A percentile compares a stretch with the other conserved stretches of the same genome.
Conservation (phyloP, 2,888 invertebrate species). For the Apomyelois bistriatella region DNA sequence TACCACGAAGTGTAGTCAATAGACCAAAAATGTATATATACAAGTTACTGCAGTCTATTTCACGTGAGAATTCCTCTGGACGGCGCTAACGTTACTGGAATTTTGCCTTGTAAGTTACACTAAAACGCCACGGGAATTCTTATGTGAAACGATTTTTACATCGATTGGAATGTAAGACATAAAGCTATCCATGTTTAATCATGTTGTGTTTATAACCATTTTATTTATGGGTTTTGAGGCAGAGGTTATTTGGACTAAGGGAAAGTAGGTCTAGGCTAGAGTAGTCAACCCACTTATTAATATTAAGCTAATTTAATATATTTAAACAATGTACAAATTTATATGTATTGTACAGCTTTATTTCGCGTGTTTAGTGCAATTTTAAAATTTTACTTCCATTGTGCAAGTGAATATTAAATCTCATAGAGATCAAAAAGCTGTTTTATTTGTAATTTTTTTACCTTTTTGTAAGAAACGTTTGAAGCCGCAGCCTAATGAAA, state of each 20-base stretch:
- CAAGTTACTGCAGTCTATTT: too few relatives aligned
- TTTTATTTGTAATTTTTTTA: slow-evolving; percentile 12
- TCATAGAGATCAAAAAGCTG: slow-evolving; percentile 23
- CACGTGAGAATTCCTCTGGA: too few relatives aligned
- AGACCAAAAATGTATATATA: too few relatives aligned
- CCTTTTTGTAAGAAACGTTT: too few relatives aligned
- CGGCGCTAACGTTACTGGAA: too few relatives aligned
- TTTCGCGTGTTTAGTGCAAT: slow-evolving; percentile 38
- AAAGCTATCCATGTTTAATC: too few relatives aligned
- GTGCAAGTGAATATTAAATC: slow-evolving; percentile 34
- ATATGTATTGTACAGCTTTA: slow-evolving; percentile 35
- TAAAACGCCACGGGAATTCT: too few relatives aligned
- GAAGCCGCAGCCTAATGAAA: too few relatives aligned
- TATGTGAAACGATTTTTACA: too few relatives aligned
- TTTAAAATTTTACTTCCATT: slow-evolving; percentile 35
- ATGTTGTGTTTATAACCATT: not conserved
- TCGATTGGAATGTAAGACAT: too few relatives aligned
- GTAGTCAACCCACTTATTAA: not conserved
- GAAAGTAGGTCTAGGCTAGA: slow-evolving; percentile 14
- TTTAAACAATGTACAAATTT: slow-evolving; percentile 22
- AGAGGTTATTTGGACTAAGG: slow-evolving; percentile 1
- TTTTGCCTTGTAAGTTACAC: too few relatives aligned
- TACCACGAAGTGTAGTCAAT: too few relatives aligned
- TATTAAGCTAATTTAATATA: slow-evolving; percentile 17
- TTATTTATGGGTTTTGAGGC: slow-evolving; percentile 19